Base-by-base conservation (phyloP, 2,888 invertebrate genomes). In the Caenorhabditis auriculariae region DNA sequence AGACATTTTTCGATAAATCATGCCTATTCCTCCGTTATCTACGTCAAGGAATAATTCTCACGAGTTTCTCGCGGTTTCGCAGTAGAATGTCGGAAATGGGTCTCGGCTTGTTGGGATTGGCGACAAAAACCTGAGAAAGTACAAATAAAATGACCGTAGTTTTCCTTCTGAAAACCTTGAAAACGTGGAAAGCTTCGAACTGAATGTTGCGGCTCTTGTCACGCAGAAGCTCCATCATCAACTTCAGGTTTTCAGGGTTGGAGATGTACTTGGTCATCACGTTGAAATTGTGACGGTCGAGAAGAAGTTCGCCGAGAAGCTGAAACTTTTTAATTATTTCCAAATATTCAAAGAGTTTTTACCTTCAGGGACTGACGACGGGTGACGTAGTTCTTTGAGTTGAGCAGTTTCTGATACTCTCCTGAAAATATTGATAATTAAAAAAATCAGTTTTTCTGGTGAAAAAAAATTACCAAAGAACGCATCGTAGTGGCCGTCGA, bases 161-260 rank as follows among this genome's bases (percentile, higher is more conserved):
- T 41, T 41, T 57, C 52, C 17, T 45, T 45, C 12, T 52, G 78
- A 54, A 84, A 64, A 93, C 93, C 90, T 99, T 99, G 87, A 99
- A 99, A 81, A 99, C 98, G 84, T 99, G 98, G 88, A 99, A 99
- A 85, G 98, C 98, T 87, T 99, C 98, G 86, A 99, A 99, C 85
- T 99, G 98, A 82, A 99, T 99, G 87, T 96, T 98, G 81, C 95
- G 89, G 78, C 95, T 94, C 84, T 95, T 93, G 84, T 98, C 96
- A 86, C 94, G 91, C 82, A 99, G 87, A 94, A 99, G 93, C 84
- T 95, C 98, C 98, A 99, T 99, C 96, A 99, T 98, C 75, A 98
- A 87, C 58, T 75, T 99, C 72, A 99, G 87, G 86, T 99, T 99
- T 84, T 99, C 98, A 28, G 96, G 95, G 85, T 95, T 96, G n/a